Percentiles rank a stretch among this genome's conserved stretches.
These are phyloP conservation scores for Stigmatopora argus DNA, from an alignment of 2,113 vertebrate genomes.

Conservation along the genomic window DNA sequence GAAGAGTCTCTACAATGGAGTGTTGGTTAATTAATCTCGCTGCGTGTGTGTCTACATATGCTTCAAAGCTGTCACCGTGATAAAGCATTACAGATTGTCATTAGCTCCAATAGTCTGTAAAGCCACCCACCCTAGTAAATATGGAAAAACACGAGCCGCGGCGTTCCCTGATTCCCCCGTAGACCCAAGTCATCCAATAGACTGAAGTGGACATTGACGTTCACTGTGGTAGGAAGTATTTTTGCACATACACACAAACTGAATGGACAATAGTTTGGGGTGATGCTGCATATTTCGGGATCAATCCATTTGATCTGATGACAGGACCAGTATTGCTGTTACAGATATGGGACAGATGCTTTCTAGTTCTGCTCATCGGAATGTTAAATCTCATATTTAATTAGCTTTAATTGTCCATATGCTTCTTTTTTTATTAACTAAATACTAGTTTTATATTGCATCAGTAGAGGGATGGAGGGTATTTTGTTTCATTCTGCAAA, in stretches of 20 bases:
- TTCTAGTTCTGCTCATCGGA: too few relatives aligned
- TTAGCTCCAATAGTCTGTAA: constrained; percentile 52
- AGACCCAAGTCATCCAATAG: constrained; percentile 46
- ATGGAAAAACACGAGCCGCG: constrained; percentile 38
- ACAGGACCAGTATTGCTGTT: too few relatives aligned
- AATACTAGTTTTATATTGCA: too few relatives aligned
- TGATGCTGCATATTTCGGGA: too few relatives aligned
- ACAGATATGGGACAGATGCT: too few relatives aligned
- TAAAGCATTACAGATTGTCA: constrained; percentile 48
- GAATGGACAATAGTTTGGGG: too few relatives aligned
- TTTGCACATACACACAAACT: constrained; percentile 1
- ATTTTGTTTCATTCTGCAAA: too few relatives aligned
- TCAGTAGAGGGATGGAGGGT: too few relatives aligned
- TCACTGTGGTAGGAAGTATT: constrained; percentile 8
- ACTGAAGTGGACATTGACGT: constrained; percentile 34
- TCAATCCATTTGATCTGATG: too few relatives aligned
- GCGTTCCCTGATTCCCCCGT: constrained; percentile 27
- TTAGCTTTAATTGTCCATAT: too few relatives aligned
- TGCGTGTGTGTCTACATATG: constrained; percentile 38
- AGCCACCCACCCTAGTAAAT: constrained; percentile 36
- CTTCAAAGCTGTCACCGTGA: constrained; percentile 44
- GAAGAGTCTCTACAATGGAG: constrained; percentile 43
- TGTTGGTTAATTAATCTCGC: constrained; percentile 43
- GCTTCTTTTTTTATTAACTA: too few relatives aligned
- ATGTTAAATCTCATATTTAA: too few relatives aligned